Conservation (phyloP, 2,797 vertebrate species). For the Sciurus carolinensis region DNA sequence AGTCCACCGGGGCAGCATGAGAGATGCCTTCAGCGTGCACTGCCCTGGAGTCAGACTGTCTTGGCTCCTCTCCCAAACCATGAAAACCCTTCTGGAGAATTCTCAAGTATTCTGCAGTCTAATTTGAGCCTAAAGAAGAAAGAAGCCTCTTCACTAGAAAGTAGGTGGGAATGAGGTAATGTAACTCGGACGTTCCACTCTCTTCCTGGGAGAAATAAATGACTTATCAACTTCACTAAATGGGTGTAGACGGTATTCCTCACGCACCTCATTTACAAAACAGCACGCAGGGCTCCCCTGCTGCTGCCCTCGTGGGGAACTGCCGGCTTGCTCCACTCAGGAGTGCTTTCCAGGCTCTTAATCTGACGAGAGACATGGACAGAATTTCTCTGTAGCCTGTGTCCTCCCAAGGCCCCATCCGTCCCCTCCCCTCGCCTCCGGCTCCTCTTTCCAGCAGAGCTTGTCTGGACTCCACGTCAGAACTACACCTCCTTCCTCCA, state of each 20-base stretch:
- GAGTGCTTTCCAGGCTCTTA: background rate
- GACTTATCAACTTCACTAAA: background rate
- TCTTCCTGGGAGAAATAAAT: background rate
- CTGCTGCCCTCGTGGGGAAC: background rate
- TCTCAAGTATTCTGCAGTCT: background rate
- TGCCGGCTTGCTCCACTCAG: background rate
- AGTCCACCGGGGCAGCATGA: background rate
- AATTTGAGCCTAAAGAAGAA: background rate
- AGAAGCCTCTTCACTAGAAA: background rate
- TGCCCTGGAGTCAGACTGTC: background rate
- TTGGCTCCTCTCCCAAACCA: background rate
- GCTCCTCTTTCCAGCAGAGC: background rate
- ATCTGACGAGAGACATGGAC: background rate
- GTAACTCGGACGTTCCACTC: background rate
- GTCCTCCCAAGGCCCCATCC: background rate
- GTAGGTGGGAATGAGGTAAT: background rate
- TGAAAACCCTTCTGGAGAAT: background rate
- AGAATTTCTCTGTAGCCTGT: background rate
- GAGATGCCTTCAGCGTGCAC: background rate
- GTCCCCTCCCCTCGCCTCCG: background rate
- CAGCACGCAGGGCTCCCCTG: background rate
- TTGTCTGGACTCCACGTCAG: background rate
- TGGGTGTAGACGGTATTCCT: background rate
- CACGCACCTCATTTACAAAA: background rate
- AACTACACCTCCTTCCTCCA: rapidly evolving